Conservation (phyloP, 2,888 invertebrate species). For the Spilosoma lubricipeda region DNA sequence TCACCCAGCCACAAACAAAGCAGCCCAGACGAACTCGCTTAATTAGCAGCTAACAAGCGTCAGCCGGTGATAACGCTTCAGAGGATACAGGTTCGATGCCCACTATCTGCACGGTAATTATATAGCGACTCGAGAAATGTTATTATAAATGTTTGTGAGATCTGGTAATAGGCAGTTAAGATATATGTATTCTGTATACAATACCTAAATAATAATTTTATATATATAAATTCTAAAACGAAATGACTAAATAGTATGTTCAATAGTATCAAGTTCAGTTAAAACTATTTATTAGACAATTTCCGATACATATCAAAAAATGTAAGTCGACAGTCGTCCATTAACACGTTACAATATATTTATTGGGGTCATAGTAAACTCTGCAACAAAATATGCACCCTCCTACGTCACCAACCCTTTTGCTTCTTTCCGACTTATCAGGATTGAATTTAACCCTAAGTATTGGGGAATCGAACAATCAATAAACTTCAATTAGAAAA, state of each 20-base stretch:
- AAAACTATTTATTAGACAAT: background rate
- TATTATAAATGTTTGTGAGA: slow-evolving; percentile 1
- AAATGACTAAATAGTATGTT: background rate
- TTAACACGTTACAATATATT: slow-evolving; percentile 14
- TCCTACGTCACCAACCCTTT: background rate
- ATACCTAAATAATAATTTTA: background rate
- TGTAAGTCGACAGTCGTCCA: background rate
- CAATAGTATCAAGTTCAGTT: background rate
- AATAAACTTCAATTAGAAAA: slow-evolving; percentile 26
- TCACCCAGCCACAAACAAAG: slow-evolving; percentile 1
- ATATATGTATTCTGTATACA: background rate
- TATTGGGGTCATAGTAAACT: slow-evolving; percentile 9
- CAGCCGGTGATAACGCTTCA: slow-evolving; percentile 16
- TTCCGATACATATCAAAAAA: background rate
- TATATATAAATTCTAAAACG: no score
- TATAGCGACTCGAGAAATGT: background rate
- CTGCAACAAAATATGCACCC: slow-evolving; percentile 16
- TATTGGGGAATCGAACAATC: slow-evolving; percentile 14
- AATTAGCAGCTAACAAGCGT: slow-evolving; percentile 14
- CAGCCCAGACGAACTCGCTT: slow-evolving; percentile 5
- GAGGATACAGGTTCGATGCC: slow-evolving; percentile 14
- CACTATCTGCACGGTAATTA: slow-evolving; percentile 1
- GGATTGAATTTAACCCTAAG: slow-evolving; percentile 13
- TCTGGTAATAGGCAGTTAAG: background rate
- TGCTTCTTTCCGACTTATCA: slow-evolving; percentile 8